Percentiles rank a stretch among this genome's conserved stretches.
Conservation (phyloP, 2,888 invertebrate species). For the Nephrotoma appendiculata region DNA sequence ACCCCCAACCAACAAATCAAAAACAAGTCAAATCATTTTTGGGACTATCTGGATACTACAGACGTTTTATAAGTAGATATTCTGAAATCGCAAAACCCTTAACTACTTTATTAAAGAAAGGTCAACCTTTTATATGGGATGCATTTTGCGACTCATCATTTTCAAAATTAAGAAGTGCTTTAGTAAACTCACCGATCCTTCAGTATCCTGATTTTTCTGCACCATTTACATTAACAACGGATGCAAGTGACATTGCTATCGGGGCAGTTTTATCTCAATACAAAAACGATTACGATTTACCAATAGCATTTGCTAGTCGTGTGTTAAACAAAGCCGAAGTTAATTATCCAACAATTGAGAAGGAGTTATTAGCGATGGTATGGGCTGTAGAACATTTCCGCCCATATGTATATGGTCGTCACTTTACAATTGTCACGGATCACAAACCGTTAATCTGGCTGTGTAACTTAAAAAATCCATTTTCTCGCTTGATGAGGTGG, state of each 20-base stretch:
- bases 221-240: slow-evolving; percentile 18
- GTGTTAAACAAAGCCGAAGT: slow-evolving; percentile 15
- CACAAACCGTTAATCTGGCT: too few species aligned
- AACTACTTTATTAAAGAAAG: too few species aligned
- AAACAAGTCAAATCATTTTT: slow-evolving; percentile 18
- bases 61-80: slow-evolving; percentile 18
- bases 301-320: slow-evolving; percentile 9
- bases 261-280: slow-evolving; percentile 14
- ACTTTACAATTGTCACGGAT: slow-evolving; percentile 18
- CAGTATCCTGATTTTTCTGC: slow-evolving; percentile 18
- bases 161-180: too few species aligned
- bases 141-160: not conserved
- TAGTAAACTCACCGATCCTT: too few species aligned
- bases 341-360: not conserved
- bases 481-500: too few species aligned
- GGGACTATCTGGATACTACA: slow-evolving; percentile 21
- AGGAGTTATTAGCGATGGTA: slow-evolving; percentile 15
- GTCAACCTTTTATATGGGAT: not conserved
- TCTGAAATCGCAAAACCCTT: too few species aligned
- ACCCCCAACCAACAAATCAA: slow-evolving; percentile 11
- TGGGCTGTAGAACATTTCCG: too few species aligned
- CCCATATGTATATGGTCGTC: too few species aligned
- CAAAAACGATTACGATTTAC: too few species aligned
- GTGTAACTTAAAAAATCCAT: too few species aligned
- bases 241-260: slow-evolving; percentile 13